Base-by-base conservation (phyloP, 2,888 invertebrate species). In the Perdita meconis region DNA sequence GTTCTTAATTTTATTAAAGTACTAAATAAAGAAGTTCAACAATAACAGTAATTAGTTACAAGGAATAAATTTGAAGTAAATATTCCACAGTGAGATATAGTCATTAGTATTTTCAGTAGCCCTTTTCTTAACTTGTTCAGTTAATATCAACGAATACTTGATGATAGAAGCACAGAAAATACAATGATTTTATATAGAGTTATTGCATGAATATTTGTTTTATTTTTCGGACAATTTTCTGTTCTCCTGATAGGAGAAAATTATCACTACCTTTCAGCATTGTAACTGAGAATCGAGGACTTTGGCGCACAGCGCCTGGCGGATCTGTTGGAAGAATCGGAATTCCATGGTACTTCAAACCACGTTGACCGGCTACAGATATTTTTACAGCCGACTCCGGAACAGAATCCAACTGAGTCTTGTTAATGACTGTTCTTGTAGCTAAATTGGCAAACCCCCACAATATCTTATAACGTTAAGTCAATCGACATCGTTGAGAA, bases 321-420 rank as follows among this genome's bases (percentile, higher is more conserved):
- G 89, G 88, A 82, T 91, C 88, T 81, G 78, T 81, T 75, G 91
- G 90, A 77, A 91, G 89, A 79, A 91, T 89, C 68, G 91, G 91
- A 71, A 89, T 79, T 69, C 88, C 90, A 78, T 91, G 89, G 75
- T 84, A 90, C 84, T 84, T 86, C 73, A 91, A 81, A 84, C 91
- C 91, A 81, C 85, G 87, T 68, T 80, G 88, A 84, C 91, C 91
- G 70, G 84, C 61, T 66, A 84, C 82, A 60, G 88, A 87, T 81
- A 91, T 75, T 79, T 78, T 81, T 82, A 91, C 88, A 56, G 90
- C 88, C 68, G 89, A 82, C 66, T 80, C 86, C 73, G 75, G 78
- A 79, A 91, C 81, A 60, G 86, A 85, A 73, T 67, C 87, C 89
- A 90, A 89, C 59, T 91, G 90, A 82, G 84, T 70, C 68, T 87